Evolutionary conservation across 2,888 invertebrate genomes (phyloP), one percentile per base, ranked within the genome.

Genomic region (Protonemura montana): DNA sequence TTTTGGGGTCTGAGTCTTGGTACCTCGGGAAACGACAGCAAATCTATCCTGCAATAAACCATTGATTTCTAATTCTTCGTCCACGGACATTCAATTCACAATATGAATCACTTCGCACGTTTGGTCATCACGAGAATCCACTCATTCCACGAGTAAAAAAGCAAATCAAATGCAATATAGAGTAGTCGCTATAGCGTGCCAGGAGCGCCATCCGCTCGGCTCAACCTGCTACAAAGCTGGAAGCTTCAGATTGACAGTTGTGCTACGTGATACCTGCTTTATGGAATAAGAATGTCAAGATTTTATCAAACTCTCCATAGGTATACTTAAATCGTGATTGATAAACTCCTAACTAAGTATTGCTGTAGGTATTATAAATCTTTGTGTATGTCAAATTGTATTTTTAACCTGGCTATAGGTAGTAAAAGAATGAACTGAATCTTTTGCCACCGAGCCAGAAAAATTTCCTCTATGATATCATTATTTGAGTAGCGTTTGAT

Each of bases 321-420:
- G 0, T 2, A 26, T 78, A 78, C 78, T 78, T 78, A 16, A 21
- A 28, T 78, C 78, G 28, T 27, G 78, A 78, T 78, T 78, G 78
- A 78, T 78, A 26, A 78, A 78, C 78, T 78, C 28, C 78, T 78
- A 78, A 25, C 59, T 59, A 59, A 59, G 59, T 59, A 59, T 59
- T 59, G 59, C 59, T 59, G 59, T 35, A 35, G 35, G 35, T 59
- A 59, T 59, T 59, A 59, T 59, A 59, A 59, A 59, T 59, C 59
- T 59, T 59, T 59, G 59, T 59, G 21, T 21, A 59, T 59, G 59
- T 59, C 59, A 59, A 59, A 59, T 59, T 59, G 59, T 13, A 59
- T 59, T 59, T 59, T 59, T 59, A 59, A 21, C 59, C 59, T 10
- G 59, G 21, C 16, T n/a, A n/a, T n/a, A n/a, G n/a, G 21, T 59